Evolutionary conservation across 2,113 vertebrate genomes (phyloP).

Genomic region (Tyto alba): DNA sequence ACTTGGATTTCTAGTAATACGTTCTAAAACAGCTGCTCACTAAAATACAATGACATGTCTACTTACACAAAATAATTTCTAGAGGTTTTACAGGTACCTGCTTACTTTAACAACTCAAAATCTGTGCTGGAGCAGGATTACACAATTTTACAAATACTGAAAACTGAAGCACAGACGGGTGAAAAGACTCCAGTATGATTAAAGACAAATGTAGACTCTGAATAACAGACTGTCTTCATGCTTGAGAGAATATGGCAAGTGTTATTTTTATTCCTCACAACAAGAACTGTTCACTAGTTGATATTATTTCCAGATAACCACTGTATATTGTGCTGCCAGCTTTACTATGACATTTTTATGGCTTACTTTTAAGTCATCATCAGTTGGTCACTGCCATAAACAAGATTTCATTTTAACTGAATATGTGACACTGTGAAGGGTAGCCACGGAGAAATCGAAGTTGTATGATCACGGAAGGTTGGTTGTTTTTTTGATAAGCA

Average conservation of each 20-base stretch:
- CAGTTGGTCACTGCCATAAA: neutral
- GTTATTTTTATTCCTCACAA: neutral
- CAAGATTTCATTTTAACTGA: neutral
- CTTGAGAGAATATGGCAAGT: neutral
- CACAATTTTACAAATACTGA: neutral
- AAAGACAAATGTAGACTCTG: neutral
- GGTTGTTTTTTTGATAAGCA: neutral
- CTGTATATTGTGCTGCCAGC: neutral
- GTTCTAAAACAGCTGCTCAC: neutral
- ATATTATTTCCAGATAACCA: neutral
- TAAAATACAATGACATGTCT: neutral
- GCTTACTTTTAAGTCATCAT: neutral
- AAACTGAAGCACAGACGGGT: neutral
- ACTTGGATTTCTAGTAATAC: neutral
- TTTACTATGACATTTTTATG: neutral
- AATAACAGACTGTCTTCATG: neutral
- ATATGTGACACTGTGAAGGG: neutral
- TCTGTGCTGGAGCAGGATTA: neutral
- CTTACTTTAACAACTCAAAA: neutral
- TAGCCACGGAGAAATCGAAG: neutral
- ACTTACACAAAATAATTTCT: neutral
- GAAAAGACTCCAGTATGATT: neutral
- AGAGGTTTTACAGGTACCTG: neutral
- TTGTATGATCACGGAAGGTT: neutral
- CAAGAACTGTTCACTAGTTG: neutral